A percentile compares a stretch with the other conserved stretches of the same genome.
Evolutionary conservation across 2,888 invertebrate genomes (phyloP).

Genomic region (Agonopterix arenella): DNA sequence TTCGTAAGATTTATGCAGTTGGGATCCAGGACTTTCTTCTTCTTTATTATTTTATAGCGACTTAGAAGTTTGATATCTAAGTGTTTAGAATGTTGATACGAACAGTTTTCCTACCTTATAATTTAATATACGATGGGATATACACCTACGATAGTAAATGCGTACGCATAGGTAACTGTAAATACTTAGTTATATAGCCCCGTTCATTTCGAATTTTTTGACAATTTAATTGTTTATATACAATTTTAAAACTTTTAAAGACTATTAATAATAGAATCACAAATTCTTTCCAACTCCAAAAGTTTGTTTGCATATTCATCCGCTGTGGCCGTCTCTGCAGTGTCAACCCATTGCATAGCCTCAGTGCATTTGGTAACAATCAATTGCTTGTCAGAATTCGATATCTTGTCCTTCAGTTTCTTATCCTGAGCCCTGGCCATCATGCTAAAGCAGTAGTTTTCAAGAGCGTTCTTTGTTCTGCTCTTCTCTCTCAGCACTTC

Average conservation of each 20-base stretch:
- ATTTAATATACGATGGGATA: too few relatives aligned
- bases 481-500: constrained; percentile 27
- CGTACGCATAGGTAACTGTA: too few relatives aligned
- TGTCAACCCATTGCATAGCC: background rate
- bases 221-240: too few relatives aligned
- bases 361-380: background rate
- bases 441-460: background rate
- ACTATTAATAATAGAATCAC: constrained; percentile 34
- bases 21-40: too few relatives aligned
- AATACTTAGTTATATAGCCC: too few relatives aligned
- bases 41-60: too few relatives aligned
- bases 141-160: too few relatives aligned
- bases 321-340: constrained; percentile 67
- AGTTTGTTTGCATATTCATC: background rate
- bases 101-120: too few relatives aligned
- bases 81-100: too few relatives aligned
- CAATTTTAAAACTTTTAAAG: background rate
- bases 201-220: too few relatives aligned
- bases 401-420: background rate
- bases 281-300: background rate
- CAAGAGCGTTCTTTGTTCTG: background rate
- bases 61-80: too few relatives aligned
- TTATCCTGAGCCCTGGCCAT: background rate
- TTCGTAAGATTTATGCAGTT: too few relatives aligned
- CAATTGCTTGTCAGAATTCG: constrained; percentile 72